Percentiles rank a stretch among this genome's conserved stretches.
Evolutionary conservation across 2,888 invertebrate species (phyloP).

Genomic region (Petrophora chlorosata): DNA sequence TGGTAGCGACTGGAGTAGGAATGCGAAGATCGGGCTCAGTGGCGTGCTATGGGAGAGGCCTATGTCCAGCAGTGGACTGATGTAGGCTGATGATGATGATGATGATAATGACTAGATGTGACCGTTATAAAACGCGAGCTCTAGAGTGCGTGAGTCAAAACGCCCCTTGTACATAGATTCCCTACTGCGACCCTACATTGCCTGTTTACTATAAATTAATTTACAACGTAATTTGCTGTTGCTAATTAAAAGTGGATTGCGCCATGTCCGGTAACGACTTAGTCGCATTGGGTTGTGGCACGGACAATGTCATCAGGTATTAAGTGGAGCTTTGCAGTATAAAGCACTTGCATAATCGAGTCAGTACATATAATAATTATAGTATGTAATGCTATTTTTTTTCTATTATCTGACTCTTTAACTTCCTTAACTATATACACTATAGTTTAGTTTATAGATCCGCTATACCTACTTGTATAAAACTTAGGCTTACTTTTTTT

Average conservation of each 20-base stretch:
- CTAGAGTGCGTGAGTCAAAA: neutral
- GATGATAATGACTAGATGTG: no score
- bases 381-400: no score
- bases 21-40: no score
- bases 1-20: no score
- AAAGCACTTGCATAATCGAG: slow-evolving; percentile 15
- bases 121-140: neutral
- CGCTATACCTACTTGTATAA: no score
- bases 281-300: slow-evolving; percentile 26
- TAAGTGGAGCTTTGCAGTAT: slow-evolving; percentile 16
- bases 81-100: no score
- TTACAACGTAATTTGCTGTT: slow-evolving; percentile 28
- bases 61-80: no score
- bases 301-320: slow-evolving; percentile 17
- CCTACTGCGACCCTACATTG: slow-evolving; percentile 35
- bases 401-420: no score
- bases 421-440: no score
- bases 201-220: slow-evolving; percentile 53
- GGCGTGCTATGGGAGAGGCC: no score
- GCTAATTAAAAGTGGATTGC: slow-evolving; percentile 34
- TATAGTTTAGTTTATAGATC: no score
- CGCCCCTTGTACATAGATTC: neutral
- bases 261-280: slow-evolving; percentile 30
- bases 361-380: neutral
- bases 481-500: no score